Conservation (phyloP, 2,888 invertebrate species). For the Euzophera pinguis region DNA sequence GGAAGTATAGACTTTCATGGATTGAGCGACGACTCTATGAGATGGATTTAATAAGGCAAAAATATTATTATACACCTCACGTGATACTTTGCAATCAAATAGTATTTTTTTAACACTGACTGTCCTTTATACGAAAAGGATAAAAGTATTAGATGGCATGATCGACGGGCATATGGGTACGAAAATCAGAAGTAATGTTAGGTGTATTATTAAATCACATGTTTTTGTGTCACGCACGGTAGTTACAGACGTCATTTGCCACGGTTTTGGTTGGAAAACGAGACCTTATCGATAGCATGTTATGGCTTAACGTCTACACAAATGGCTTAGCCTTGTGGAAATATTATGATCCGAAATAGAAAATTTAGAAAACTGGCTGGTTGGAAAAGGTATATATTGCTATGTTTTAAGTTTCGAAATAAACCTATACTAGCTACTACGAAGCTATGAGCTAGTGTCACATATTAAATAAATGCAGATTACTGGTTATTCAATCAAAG, state of each 20-base stretch:
- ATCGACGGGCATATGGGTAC: conserved; percentile 20
- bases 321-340: background rate
- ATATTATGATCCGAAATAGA: background rate
- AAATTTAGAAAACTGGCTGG: too few relatives aligned
- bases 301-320: background rate
- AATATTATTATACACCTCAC: background rate
- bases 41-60: background rate
- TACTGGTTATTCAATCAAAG: too few relatives aligned
- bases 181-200: conserved; percentile 26
- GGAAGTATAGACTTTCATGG: too few relatives aligned
- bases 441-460: too few relatives aligned
- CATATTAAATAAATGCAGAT: too few relatives aligned
- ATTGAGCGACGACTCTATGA: too few relatives aligned
- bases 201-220: conserved; percentile 36
- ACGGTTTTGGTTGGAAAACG: conserved; percentile 25
- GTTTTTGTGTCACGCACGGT: conserved; percentile 33
- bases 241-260: conserved; percentile 29
- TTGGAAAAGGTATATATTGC: too few relatives aligned
- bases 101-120: conserved; percentile 10
- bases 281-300: conserved; percentile 21
- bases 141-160: conserved; percentile 18
- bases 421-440: too few relatives aligned
- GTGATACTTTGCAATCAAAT: conserved; percentile 2
- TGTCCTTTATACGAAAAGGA: conserved; percentile 3
- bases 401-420: too few relatives aligned